Evolutionary conservation across 2,113 vertebrate genomes (phyloP).

Genomic region (Procavia capensis): DNA sequence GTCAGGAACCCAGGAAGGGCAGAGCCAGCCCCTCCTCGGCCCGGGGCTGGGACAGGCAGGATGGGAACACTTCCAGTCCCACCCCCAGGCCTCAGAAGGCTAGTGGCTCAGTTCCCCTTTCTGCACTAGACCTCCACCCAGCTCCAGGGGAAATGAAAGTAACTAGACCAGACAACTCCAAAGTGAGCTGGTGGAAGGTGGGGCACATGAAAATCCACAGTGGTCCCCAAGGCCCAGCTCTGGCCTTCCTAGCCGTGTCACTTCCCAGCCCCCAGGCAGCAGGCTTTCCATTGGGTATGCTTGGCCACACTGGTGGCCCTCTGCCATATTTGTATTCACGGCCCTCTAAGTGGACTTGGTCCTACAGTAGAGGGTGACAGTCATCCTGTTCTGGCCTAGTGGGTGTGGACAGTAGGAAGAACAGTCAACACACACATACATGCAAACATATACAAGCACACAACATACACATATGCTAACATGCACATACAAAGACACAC

Average conservation of each 20-base stretch:
- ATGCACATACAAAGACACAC: neutral
- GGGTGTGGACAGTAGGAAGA: neutral
- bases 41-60: neutral
- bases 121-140: constrained; percentile 65
- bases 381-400: neutral
- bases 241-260: neutral
- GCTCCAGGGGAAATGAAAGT: constrained; percentile 80
- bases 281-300: too few relatives aligned
- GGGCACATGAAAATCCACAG: neutral
- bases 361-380: neutral
- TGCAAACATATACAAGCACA: neutral
- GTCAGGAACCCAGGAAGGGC: neutral
- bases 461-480: neutral
- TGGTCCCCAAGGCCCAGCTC: neutral
- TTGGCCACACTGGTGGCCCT: neutral
- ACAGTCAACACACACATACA: neutral
- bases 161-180: neutral
- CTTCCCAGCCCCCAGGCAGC: neutral
- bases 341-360: neutral
- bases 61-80: neutral
- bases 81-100: constrained; percentile 14
- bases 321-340: neutral
- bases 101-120: constrained; percentile 75
- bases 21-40: neutral
- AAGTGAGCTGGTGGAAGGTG: constrained; percentile 19